These are phyloP conservation scores for Sylvilagus floridanus DNA, from an alignment of 2,797 vertebrate genomes.

Conservation along the genomic window DNA sequence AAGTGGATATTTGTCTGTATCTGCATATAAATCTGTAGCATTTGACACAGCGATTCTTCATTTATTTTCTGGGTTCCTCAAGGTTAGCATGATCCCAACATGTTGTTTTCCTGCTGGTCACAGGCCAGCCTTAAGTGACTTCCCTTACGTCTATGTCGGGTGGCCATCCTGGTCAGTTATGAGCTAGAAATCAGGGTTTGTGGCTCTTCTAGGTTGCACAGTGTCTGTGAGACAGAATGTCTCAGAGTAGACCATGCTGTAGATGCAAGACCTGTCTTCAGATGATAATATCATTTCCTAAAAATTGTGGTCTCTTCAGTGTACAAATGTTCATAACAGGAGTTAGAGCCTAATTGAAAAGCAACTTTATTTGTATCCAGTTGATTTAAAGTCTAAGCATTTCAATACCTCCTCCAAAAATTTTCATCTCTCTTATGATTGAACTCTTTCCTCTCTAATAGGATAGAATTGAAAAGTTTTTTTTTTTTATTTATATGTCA, in stretches of 20 bases:
- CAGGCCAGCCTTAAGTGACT: background rate
- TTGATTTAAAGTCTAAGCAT: background rate
- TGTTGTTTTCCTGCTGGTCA: background rate
- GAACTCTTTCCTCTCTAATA: background rate
- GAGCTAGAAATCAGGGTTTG: background rate
- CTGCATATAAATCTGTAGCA: background rate
- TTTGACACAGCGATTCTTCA: background rate
- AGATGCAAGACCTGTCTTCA: background rate
- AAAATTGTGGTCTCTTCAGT: background rate
- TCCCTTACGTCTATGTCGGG: background rate
- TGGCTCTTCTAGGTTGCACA: background rate
- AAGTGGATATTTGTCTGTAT: background rate
- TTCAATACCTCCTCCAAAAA: background rate
- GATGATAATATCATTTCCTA: background rate
- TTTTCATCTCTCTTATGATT: background rate
- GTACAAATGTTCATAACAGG: background rate
- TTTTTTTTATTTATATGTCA: too few relatives aligned
- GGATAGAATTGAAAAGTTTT: background rate
- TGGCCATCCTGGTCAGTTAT: background rate
- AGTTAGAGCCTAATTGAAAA: background rate
- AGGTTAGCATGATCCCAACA: background rate
- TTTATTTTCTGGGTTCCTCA: background rate
- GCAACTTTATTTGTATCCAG: background rate
- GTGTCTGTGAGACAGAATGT: fast-evolving
- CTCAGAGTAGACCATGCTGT: background rate